Evolutionary conservation across 2,797 vertebrate genomes (phyloP).

Genomic region (Myotis findleyi): DNA sequence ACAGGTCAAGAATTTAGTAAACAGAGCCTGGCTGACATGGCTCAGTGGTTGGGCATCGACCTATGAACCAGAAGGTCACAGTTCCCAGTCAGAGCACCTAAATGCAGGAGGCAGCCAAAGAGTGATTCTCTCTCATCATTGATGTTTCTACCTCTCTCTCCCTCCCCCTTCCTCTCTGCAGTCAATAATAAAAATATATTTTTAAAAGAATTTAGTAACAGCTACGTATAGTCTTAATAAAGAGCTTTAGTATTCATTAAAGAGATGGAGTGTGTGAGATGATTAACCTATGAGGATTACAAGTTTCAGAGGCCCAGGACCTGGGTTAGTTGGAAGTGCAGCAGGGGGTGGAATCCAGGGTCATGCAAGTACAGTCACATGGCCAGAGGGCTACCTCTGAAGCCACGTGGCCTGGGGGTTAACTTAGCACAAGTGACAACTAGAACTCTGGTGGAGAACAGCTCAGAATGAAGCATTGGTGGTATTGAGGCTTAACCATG

Average conservation of each 20-base stretch:
- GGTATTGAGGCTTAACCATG: neutral
- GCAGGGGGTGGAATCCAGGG: neutral
- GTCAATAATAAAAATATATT: too few species aligned
- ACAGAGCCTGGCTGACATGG: neutral
- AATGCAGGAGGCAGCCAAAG: too few species aligned
- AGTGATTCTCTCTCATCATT: too few species aligned
- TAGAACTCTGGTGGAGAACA: neutral
- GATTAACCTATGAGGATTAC: neutral
- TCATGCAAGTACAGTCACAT: neutral
- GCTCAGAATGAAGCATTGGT: neutral
- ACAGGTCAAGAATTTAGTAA: constrained; percentile 41
- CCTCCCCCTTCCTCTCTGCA: too few species aligned
- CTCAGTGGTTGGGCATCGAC: too few species aligned
- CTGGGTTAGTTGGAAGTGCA: neutral
- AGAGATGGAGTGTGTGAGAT: neutral
- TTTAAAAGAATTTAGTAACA: neutral
- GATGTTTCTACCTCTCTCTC: too few species aligned
- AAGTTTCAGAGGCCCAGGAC: neutral
- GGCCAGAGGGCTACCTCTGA: neutral
- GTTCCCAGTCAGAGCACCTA: too few species aligned
- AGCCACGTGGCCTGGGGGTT: neutral
- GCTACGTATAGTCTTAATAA: neutral
- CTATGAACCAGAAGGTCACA: too few species aligned
- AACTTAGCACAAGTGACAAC: neutral
- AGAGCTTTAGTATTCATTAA: neutral